Evolutionary conservation across 2,888 invertebrate species (phyloP).

Genomic region (Steinernema carpocapsae): DNA sequence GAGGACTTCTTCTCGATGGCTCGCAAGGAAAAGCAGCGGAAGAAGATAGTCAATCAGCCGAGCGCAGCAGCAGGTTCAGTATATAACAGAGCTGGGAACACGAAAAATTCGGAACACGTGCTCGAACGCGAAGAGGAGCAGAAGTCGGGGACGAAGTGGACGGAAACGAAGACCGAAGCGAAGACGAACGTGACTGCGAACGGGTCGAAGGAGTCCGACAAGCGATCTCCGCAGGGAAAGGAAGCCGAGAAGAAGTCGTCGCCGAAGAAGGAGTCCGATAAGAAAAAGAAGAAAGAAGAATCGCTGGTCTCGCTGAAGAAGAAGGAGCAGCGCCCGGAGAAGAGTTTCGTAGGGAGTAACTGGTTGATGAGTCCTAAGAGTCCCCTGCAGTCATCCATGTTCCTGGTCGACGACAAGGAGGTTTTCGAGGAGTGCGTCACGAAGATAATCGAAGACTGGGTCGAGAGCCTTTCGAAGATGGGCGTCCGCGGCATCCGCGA

Average conservation of each 20-base stretch:
- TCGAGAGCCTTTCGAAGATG: not conserved
- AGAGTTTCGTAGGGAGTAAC: not conserved
- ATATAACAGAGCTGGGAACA: not conserved
- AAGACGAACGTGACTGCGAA: too few species aligned
- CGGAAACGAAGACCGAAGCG: not conserved
- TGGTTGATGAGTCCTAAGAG: not conserved
- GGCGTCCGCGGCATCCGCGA: slow-evolving; percentile 19
- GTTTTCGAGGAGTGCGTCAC: not conserved
- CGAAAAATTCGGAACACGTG: not conserved
- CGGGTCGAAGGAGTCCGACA: too few species aligned
- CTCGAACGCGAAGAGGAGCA: not conserved
- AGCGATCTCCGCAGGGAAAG: too few species aligned
- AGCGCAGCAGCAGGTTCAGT: not conserved
- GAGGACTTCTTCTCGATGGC: slow-evolving; percentile 1
- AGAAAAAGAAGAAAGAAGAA: not conserved
- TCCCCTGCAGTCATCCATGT: not conserved
- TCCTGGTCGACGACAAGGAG: not conserved
- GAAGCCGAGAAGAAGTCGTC: not conserved
- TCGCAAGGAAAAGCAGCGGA: not conserved
- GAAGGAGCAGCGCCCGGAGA: too few species aligned
- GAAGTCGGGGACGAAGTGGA: not conserved
- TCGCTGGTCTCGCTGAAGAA: not conserved
- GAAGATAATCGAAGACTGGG: slow-evolving; percentile 3
- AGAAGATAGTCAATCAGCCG: not conserved
- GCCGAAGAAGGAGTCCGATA: not conserved